phyloP scores from a whole-genome alignment of 2,888 invertebrate species.

The Leptura quadrifasciata region DNA sequence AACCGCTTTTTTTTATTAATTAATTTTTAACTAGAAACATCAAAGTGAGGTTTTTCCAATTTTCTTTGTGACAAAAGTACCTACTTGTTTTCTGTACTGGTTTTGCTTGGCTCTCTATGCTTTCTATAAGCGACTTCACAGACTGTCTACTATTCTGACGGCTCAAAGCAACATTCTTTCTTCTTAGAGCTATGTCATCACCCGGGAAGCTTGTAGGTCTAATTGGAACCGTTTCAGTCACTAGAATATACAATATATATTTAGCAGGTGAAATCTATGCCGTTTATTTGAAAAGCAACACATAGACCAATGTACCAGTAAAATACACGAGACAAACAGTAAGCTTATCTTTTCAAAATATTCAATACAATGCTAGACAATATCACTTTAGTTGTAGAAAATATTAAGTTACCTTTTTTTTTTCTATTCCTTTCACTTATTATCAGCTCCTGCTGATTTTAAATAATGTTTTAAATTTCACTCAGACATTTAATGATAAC shows the following conservation, averaged over 20 bases:
- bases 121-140: conserved; percentile 93
- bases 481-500: background rate
- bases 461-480: no score
- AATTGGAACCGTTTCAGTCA: conserved; percentile 70
- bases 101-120: conserved; percentile 82
- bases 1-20: no score
- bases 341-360: conserved; percentile 17
- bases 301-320: conserved; percentile 12
- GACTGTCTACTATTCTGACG: conserved; percentile 88
- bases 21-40: no score
- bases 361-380: conserved; percentile 14
- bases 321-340: conserved; percentile 16
- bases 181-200: conserved; percentile 78
- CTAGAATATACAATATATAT: conserved; percentile 60
- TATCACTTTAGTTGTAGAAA: conserved; percentile 20
- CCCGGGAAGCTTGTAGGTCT: conserved; percentile 77
- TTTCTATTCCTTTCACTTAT: background rate
- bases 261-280: background rate
- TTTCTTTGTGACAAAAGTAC: conserved; percentile 24
- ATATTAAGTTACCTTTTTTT: conserved; percentile 33
- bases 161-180: conserved; percentile 76
- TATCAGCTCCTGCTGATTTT: background rate
- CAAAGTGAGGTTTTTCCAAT: no score
- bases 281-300: background rate
- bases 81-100: conserved; percentile 59